phyloP scores from a whole-genome alignment of 2,113 vertebrate species.

The Cyprinodon variegatus region DNA sequence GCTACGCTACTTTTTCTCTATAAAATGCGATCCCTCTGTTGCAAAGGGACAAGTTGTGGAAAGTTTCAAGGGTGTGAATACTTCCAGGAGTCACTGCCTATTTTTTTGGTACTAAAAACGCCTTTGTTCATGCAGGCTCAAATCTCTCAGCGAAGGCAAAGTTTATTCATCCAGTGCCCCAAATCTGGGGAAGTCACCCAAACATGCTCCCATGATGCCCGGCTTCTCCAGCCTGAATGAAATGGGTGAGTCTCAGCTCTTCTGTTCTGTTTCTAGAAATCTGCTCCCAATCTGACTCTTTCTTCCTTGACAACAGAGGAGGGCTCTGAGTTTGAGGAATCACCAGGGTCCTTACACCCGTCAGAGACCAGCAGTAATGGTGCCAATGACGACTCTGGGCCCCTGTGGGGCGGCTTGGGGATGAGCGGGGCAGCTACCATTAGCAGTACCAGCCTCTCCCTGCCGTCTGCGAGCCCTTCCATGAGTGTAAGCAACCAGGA shows the following conservation, averaged over 20 bases:
- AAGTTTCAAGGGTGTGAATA: background rate
- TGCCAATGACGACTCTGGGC: conserved; percentile 69
- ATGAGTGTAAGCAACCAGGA: conserved; percentile 57
- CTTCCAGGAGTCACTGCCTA: background rate
- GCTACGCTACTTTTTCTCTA: background rate
- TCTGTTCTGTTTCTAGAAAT: background rate
- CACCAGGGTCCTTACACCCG: conserved; percentile 62
- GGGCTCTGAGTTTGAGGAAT: conserved; percentile 74
- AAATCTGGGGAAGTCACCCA: conserved; percentile 91
- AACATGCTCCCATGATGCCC: conserved; percentile 84
- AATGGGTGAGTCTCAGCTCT: conserved; percentile 82
- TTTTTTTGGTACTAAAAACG: no score
- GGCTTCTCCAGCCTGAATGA: conserved; percentile 91
- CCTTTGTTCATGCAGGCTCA: conserved; percentile 77
- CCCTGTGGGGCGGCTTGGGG: conserved; percentile 61
- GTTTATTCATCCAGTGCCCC: conserved; percentile 92
- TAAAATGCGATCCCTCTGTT: background rate
- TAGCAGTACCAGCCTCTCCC: conserved; percentile 24
- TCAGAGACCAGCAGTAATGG: conserved; percentile 78
- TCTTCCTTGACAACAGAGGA: conserved; percentile 69
- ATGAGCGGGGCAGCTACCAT: conserved; percentile 15
- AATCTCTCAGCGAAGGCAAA: conserved; percentile 88
- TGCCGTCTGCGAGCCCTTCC: conserved; percentile 37
- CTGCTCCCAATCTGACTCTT: background rate
- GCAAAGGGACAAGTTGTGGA: background rate